Conservation (phyloP, 2,113 vertebrate genomes). For the Thamnaconus septentrionalis region DNA sequence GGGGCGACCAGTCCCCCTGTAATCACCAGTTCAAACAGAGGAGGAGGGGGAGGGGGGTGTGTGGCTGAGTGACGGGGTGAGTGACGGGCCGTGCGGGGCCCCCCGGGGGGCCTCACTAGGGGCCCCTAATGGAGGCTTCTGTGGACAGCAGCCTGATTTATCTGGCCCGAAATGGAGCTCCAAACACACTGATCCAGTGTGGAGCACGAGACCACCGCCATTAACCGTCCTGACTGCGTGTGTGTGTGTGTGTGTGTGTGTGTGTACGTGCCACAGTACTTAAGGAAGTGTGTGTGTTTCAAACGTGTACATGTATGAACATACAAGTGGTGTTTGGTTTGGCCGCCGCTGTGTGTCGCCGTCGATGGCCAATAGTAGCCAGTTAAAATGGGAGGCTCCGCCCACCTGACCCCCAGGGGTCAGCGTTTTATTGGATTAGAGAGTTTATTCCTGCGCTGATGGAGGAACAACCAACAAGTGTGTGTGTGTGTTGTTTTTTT, state of each 20-base stretch:
- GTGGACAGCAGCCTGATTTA: constrained; percentile 77
- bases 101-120: constrained; percentile 75
- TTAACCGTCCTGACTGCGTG: constrained; percentile 52
- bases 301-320: constrained; percentile 21
- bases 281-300: constrained; percentile 18
- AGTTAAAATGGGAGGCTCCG: too few species aligned
- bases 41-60: constrained; percentile 61
- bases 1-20: constrained; percentile 67
- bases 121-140: constrained; percentile 55
- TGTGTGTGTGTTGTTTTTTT: too few species aligned
- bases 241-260: constrained; percentile 3
- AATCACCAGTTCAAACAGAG: constrained; percentile 79
- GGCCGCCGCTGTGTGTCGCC: not conserved
- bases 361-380: not conserved
- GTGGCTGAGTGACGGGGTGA: constrained; percentile 69
- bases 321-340: constrained; percentile 11
- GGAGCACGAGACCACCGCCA: constrained; percentile 60
- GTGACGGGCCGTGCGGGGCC: constrained; percentile 70
- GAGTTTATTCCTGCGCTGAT: too few species aligned
- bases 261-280: too few species aligned
- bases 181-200: constrained; percentile 79
- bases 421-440: too few species aligned
- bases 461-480: too few species aligned
- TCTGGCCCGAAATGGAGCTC: constrained; percentile 75
- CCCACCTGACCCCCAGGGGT: too few species aligned